A percentile compares a stretch with the other conserved stretches of the same genome.
Conservation (phyloP, 2,888 invertebrate genomes). For the Zaprionus lineosus region DNA sequence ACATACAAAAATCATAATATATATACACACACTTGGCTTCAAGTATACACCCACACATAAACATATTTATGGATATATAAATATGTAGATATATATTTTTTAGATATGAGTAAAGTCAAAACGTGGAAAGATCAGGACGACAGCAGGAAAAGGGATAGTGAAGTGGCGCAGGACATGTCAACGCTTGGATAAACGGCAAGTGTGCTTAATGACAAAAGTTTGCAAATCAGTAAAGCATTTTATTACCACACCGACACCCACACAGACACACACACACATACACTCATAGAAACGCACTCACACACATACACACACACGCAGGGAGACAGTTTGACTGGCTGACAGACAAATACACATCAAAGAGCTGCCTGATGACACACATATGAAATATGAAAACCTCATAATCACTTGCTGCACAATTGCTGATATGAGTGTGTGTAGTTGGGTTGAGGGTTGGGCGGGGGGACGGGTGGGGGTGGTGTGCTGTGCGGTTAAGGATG, state of each 20-base stretch:
- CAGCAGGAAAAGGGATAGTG: no score
- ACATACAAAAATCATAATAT: no score
- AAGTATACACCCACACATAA: no score
- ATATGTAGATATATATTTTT: not conserved
- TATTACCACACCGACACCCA: constrained; percentile 50
- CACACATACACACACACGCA: constrained; percentile 4
- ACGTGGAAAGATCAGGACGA: no score
- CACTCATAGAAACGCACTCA: no score
- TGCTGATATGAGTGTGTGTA: constrained; percentile 8
- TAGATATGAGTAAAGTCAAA: not conserved
- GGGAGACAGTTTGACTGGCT: no score
- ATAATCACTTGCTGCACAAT: constrained; percentile 62
- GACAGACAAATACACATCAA: constrained; percentile 25
- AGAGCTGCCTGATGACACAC: constrained; percentile 36
- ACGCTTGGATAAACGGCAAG: constrained; percentile 47
- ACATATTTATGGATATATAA: not conserved
- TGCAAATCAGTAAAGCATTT: constrained; percentile 69
- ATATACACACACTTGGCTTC: no score
- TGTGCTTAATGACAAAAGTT: constrained; percentile 74
- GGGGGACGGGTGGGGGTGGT: no score
- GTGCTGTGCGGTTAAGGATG: no score
- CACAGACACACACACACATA: constrained; percentile 3
- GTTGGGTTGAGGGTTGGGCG: not conserved
- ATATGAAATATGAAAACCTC: constrained; percentile 57
- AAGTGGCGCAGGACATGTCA: no score